Evolutionary conservation across 2,113 vertebrate genomes (phyloP).

Genomic region (Pterocles orientalis): DNA sequence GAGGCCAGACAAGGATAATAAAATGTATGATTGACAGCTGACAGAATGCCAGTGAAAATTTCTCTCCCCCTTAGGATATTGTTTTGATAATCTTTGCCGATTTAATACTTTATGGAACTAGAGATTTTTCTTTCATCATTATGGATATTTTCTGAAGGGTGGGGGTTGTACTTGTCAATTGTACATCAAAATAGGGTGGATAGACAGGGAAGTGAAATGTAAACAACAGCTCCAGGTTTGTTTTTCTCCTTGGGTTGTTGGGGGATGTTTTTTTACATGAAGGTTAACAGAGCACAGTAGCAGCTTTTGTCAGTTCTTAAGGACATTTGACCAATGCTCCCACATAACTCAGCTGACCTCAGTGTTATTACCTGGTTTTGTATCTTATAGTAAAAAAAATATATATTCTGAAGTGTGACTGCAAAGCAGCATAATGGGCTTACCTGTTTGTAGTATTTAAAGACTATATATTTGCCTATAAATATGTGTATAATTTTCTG

Average conservation of each 20-base stretch:
- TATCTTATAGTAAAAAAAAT: not conserved
- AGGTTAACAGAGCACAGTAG: constrained; percentile 18
- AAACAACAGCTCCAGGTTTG: constrained; percentile 67
- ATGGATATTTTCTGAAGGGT: constrained; percentile 1
- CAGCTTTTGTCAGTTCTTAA: not conserved
- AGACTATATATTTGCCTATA: not conserved
- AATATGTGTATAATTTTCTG: not conserved
- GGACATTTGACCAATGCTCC: not conserved
- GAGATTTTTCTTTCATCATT: not conserved
- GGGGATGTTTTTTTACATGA: constrained; percentile 29
- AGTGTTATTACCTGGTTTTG: not conserved
- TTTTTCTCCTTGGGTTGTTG: constrained; percentile 40
- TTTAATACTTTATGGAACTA: constrained; percentile 43
- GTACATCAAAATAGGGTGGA: constrained; percentile 30
- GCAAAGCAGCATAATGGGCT: not conserved
- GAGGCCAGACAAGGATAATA: constrained; percentile 58
- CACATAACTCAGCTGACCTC: not conserved
- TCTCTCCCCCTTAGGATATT: constrained; percentile 54
- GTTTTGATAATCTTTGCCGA: constrained; percentile 62
- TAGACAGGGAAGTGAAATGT: constrained; percentile 32
- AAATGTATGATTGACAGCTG: constrained; percentile 57
- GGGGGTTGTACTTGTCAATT: constrained; percentile 55
- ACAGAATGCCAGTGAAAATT: constrained; percentile 37
- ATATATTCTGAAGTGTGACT: not conserved
- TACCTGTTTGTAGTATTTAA: not conserved